These are phyloP conservation scores for Drosophila borealis DNA, from an alignment of 2,888 invertebrate genomes.

Conservation along the genomic window DNA sequence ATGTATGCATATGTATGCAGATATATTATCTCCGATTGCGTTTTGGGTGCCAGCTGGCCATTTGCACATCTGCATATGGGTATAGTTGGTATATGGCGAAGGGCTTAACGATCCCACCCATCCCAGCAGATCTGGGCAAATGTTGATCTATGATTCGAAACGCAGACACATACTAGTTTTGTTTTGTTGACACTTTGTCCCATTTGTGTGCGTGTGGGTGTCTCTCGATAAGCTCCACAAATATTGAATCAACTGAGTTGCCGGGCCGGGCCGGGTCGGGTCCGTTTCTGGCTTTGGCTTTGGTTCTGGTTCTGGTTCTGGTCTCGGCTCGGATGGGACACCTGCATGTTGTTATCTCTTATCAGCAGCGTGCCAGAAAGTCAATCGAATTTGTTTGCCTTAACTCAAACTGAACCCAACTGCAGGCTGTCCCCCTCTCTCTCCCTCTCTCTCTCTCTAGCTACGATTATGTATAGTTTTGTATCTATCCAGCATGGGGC, in stretches of 20 bases:
- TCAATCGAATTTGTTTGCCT: constrained; percentile 63
- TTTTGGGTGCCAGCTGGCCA: not conserved
- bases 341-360: constrained; percentile 46
- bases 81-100: constrained; percentile 20
- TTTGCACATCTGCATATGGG: constrained; percentile 27
- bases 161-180: constrained; percentile 18
- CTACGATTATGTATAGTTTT: constrained; percentile 12
- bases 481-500: constrained; percentile 35
- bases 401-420: constrained; percentile 30
- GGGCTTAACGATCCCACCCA: constrained; percentile 33
- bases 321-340: constrained; percentile 41
- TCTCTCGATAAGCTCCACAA: constrained; percentile 66
- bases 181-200: constrained; percentile 42
- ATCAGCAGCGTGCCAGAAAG: constrained; percentile 49
- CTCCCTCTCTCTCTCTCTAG: not conserved
- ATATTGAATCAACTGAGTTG: constrained; percentile 62
- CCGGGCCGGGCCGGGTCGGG: constrained; percentile 19
- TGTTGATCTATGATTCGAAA: constrained; percentile 54
- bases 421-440: not conserved
- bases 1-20: too few species aligned
- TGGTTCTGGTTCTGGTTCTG: not conserved
- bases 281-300: not conserved
- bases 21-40: too few species aligned
- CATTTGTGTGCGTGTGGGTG: constrained; percentile 50
- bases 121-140: constrained; percentile 23